Evolutionary conservation across 2,888 invertebrate genomes (phyloP).

Genomic region (Sphaerophoria rueppellii): DNA sequence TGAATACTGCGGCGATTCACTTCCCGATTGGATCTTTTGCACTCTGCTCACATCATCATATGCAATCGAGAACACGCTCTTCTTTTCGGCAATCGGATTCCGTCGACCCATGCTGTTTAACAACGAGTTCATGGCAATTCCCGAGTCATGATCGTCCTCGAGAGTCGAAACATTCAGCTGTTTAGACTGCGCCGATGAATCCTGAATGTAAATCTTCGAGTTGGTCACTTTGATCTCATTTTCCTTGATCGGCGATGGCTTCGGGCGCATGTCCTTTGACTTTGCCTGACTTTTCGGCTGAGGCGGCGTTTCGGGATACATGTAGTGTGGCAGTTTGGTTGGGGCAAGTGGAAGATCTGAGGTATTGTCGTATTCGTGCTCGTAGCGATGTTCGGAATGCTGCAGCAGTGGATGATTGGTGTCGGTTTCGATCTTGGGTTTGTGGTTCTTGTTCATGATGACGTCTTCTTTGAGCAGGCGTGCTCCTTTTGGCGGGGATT

Average conservation of each 20-base stretch:
- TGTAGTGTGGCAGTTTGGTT: constrained; percentile 85
- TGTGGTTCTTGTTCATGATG: constrained; percentile 84
- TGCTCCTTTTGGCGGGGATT: constrained; percentile 79
- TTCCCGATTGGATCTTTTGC: constrained; percentile 90
- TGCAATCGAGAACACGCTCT: constrained; percentile 96
- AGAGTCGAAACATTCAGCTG: constrained; percentile 85
- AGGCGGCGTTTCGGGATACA: constrained; percentile 84
- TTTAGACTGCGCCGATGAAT: constrained; percentile 78
- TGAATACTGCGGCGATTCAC: constrained; percentile 87
- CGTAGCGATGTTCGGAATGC: constrained; percentile 90
- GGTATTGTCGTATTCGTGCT: constrained; percentile 84
- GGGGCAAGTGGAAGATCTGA: constrained; percentile 83
- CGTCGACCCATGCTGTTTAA: constrained; percentile 85
- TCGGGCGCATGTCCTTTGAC: constrained; percentile 77
- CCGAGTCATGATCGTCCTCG: constrained; percentile 90
- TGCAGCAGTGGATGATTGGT: constrained; percentile 88
- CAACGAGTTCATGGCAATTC: constrained; percentile 88
- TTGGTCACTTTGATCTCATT: constrained; percentile 81
- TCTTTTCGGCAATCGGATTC: constrained; percentile 91
- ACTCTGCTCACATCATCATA: constrained; percentile 94
- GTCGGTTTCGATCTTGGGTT: constrained; percentile 82
- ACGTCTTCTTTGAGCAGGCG: constrained; percentile 82
- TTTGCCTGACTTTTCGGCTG: constrained; percentile 68
- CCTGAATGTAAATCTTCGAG: constrained; percentile 79
- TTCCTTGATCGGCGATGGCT: constrained; percentile 82